Evolutionary conservation across 2,888 invertebrate species (phyloP).

Genomic region (Cheilosia vernalis): DNA sequence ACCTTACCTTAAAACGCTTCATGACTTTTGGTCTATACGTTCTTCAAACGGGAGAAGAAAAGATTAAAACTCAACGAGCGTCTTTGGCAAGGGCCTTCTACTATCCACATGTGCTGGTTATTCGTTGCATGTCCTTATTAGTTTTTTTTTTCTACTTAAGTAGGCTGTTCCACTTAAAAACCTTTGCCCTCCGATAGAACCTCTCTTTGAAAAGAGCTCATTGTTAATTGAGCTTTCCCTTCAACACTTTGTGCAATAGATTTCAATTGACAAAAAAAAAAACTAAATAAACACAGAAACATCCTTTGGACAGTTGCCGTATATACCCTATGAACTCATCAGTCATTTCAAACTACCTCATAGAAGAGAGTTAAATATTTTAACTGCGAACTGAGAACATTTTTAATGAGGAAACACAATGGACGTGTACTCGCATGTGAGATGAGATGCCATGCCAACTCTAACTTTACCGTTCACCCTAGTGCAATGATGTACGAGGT

Average conservation of each 20-base stretch:
- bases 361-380: slow-evolving; percentile 58
- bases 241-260: slow-evolving; percentile 3
- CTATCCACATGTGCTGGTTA: not conserved
- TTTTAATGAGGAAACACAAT: slow-evolving; percentile 65
- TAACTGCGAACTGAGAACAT: slow-evolving; percentile 54
- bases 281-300: not conserved
- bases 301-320: not conserved
- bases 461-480: slow-evolving; percentile 23
- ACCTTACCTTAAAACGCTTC: slow-evolving; percentile 10
- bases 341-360: slow-evolving; percentile 26
- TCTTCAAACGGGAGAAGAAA: not conserved
- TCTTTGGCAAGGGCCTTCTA: not conserved
- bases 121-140: not conserved
- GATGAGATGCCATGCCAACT: slow-evolving; percentile 32
- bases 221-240: slow-evolving; percentile 36
- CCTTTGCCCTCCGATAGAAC: slow-evolving; percentile 21
- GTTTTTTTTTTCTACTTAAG: slow-evolving; percentile 1
- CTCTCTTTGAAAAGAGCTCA: slow-evolving; percentile 12
- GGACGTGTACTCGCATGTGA: slow-evolving; percentile 17
- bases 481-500: slow-evolving; percentile 20
- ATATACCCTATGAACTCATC: slow-evolving; percentile 17
- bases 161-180: slow-evolving; percentile 16
- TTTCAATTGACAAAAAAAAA: not conserved
- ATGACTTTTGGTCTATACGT: not conserved
- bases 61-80: not conserved